Base-by-base conservation (phyloP, 2,113 vertebrate genomes). In the Myotis lucifugus region DNA sequence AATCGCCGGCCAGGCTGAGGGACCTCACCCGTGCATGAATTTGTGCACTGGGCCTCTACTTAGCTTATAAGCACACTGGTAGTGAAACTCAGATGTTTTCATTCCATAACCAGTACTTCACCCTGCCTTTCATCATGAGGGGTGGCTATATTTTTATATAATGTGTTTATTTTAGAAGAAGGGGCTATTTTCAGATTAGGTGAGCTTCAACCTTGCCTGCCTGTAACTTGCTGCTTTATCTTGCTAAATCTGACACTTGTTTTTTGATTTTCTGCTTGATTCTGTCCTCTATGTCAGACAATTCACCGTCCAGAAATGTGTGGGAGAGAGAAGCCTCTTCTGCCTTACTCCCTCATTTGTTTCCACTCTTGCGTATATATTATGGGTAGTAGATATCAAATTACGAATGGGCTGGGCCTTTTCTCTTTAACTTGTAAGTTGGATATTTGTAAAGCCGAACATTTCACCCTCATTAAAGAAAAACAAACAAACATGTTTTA, bases 171-270 rank as follows among this genome's bases (percentile, higher is more conserved):
- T 72, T 85, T 94, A 94, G 72, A 70, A 78, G 52, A 94, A 1
- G 4, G 37, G 23, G 42, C 73, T 85, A 50, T 94, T 93, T 92
- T 93, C 77, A 87, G 85, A 76, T 73, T 66, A 72, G 54, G 29
- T 77, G n/a, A 56, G 14, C 91, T 95, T 93, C 95, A 90, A 61
- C 64, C 70, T 88, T 88, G 42, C 77, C 29, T 95, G 76, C 72
- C 46, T 95, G 84, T 84, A 81, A 85, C 54, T 15, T 91, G 46
- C 34, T 89, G 21, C 34, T 92, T 94, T 90, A 77, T 67, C 52
- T 90, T 46, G 40, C 50, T 83, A 86, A 91, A 88, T 86, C 64
- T 84, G 29, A 85, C 91, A 94, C 32, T 59, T 69, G 32, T 85
- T 88, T 91, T 78, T 91, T 78, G 29, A 85, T 77, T 81, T 90